A percentile compares a stretch with the other conserved stretches of the same genome.
These are phyloP conservation scores for Eolophus roseicapilla DNA, from an alignment of 2,113 vertebrate species.

Conservation along the genomic window DNA sequence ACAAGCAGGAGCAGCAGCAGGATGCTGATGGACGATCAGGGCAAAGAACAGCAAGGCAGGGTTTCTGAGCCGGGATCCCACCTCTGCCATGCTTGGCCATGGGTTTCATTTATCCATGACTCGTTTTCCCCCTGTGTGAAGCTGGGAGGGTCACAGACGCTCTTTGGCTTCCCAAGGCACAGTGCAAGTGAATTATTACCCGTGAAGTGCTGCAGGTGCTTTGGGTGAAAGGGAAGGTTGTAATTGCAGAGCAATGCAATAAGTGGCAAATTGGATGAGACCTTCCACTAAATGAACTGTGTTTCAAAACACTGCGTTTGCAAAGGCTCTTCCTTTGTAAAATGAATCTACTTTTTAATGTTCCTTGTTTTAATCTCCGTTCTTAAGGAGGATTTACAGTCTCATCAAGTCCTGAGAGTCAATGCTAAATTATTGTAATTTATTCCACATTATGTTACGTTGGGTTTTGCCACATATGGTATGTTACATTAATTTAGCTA, in stretches of 20 bases:
- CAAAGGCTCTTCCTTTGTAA: not conserved
- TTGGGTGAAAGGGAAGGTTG: not conserved
- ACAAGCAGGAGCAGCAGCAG: fast-evolving
- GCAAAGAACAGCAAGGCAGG: fast-evolving
- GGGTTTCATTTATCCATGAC: not conserved
- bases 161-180: not conserved
- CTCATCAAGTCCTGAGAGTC: conserved; percentile 57
- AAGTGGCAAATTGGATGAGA: conserved; percentile 54
- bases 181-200: not conserved
- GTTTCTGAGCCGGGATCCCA: not conserved
- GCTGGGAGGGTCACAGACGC: not conserved
- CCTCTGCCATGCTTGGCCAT: not conserved
- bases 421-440: conserved; percentile 68
- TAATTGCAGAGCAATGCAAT: conserved; percentile 19
- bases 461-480: conserved; percentile 59
- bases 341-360: conserved; percentile 18
- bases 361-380: conserved; percentile 35
- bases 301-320: not conserved
- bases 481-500: conserved; percentile 60
- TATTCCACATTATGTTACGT: conserved; percentile 47
- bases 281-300: conserved; percentile 18
- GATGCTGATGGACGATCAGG: not conserved
- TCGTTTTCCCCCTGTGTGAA: not conserved
- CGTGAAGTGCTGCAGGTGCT: conserved; percentile 29
- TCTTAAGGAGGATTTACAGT: conserved; percentile 61